These are phyloP conservation scores for Bombylius major DNA, from an alignment of 2,888 invertebrate species.

Conservation along the genomic window DNA sequence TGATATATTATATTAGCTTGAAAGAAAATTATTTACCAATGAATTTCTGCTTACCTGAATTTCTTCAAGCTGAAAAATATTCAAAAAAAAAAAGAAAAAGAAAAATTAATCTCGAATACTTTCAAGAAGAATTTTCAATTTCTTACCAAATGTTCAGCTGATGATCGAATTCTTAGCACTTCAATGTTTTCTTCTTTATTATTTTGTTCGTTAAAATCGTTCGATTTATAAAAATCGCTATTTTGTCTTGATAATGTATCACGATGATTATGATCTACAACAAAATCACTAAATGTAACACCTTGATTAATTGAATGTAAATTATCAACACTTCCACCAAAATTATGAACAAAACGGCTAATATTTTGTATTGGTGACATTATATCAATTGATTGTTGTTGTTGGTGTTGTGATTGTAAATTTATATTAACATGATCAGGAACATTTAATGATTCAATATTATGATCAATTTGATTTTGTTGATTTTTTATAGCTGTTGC, in stretches of 20 bases:
- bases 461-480: constrained; percentile 8
- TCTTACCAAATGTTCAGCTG: constrained; percentile 2
- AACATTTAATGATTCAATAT: background rate
- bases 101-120: too few species aligned
- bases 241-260: too few species aligned
- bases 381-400: constrained; percentile 17
- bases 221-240: too few species aligned
- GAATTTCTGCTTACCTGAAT: background rate
- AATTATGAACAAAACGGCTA: constrained; percentile 34
- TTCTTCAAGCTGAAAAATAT: background rate
- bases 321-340: constrained; percentile 34
- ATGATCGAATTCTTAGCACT: background rate
- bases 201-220: too few species aligned
- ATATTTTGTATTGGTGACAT: constrained; percentile 34
- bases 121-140: background rate
- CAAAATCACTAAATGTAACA: constrained; percentile 23
- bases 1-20: too few species aligned
- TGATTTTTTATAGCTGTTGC: constrained; percentile 43
- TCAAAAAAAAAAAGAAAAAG: too few species aligned
- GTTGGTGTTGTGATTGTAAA: background rate
- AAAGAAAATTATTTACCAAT: too few species aligned
- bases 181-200: too few species aligned
- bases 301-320: constrained; percentile 25
- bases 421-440: background rate
- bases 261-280: constrained; percentile 10